Evolutionary conservation across 1,140 invertebrate genomes (phyloP).

Genomic region (Solenopsis fugax): DNA sequence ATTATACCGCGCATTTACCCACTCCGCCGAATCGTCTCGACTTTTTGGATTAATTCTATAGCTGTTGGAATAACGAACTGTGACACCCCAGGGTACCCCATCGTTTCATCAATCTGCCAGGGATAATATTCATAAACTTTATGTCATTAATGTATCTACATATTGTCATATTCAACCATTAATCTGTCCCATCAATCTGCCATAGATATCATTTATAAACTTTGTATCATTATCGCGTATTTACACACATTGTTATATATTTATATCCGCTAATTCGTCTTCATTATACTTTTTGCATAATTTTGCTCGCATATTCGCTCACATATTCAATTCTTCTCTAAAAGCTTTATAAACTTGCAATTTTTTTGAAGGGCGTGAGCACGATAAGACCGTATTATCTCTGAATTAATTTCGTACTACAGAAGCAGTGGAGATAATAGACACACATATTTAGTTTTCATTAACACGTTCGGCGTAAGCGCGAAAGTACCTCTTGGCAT

Average conservation of each 20-base stretch:
- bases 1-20: slow-evolving; percentile 60
- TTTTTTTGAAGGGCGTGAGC: not conserved
- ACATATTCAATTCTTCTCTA: not conserved
- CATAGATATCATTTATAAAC: slow-evolving; percentile 42
- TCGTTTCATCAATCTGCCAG: slow-evolving; percentile 34
- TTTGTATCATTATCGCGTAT: not conserved
- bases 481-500: not conserved
- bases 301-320: not conserved
- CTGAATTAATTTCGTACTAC: slow-evolving; percentile 29
- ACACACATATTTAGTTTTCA: slow-evolving; percentile 45
- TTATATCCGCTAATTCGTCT: slow-evolving; percentile 22
- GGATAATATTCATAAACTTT: slow-evolving; percentile 59
- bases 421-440: slow-evolving; percentile 24
- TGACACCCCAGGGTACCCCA: slow-evolving; percentile 2
- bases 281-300: slow-evolving; percentile 36
- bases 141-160: slow-evolving; percentile 42
- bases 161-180: slow-evolving; percentile 42
- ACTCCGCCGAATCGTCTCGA: slow-evolving; percentile 33
- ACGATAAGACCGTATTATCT: slow-evolving; percentile 22
- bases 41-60: slow-evolving; percentile 52
- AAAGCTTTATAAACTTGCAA: slow-evolving; percentile 3
- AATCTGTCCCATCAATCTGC: slow-evolving; percentile 36
- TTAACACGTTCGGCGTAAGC: slow-evolving; percentile 37
- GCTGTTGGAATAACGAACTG: slow-evolving; percentile 63
- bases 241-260: no score